Base-by-base conservation (phyloP, 2,797 vertebrate species). In the Arnoldichthys spilopterus region DNA sequence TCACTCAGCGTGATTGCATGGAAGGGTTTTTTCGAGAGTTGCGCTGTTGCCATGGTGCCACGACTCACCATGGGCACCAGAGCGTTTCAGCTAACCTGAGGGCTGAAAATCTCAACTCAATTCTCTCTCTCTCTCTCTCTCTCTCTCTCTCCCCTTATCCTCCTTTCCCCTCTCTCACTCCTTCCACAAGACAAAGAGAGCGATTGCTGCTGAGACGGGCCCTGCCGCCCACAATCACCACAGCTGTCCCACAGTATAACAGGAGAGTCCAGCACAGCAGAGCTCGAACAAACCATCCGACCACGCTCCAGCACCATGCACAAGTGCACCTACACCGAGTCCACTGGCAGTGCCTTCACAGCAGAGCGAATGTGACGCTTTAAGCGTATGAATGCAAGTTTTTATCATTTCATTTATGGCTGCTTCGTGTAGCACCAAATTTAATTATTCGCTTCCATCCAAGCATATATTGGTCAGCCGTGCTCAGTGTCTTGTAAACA, bases 11-110 rank as follows among this genome's bases (percentile, higher is more conserved):
- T 59, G 61, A 81, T 76, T 76, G 32, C 68, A 40, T 58, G 22
- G 26, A 66, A 34, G 79, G 28, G 18, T 26, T 59, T 58, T 62
- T 63, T 74, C 28, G 45, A 67, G 69, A 51, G 43, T 74, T 64
- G 32, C 58, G 47, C 73, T 77, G 82, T 79, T 83, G 73, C 75
- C 79, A 83, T 80, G 83, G 83, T 34, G 72, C 67, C 79, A 74
- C 58, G 18, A 74, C 61, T 72, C 61, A 84, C 59, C 58, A 43
- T 82, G 72, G 16, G 64, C 74, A 76, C 59, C 47, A 47, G 20
- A 47, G 73, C 61, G 30, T 66, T 71, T 73, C 61, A 68, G 22
- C 59, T 62, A 74, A 67, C 68, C 64, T 54, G 28, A 73, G 34
- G 63, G 45, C 47, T 40, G 37, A 69, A 73, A 51, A 74, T 62